Evolutionary conservation across 2,113 vertebrate species (phyloP).

Genomic region (Mobula birostris): DNA sequence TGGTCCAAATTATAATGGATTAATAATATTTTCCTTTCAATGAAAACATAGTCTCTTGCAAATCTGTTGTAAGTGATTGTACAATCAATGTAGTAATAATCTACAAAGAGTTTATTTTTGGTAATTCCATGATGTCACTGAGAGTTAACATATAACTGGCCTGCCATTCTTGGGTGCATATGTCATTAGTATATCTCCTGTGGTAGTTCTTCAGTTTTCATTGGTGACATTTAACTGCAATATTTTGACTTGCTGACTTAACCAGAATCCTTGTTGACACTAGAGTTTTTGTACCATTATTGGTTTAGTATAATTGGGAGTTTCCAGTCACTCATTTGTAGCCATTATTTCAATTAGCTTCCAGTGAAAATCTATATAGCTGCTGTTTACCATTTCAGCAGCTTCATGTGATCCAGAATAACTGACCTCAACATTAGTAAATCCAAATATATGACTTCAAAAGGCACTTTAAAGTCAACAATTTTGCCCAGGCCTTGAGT

Average conservation of each 20-base stretch:
- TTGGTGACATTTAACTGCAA: neutral
- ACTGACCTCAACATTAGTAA: conserved; percentile 20
- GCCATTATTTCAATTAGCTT: conserved; percentile 1
- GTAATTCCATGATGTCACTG: neutral
- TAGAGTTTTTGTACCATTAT: conserved; percentile 19
- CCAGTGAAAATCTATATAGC: neutral
- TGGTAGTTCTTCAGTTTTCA: neutral
- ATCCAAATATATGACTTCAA: neutral
- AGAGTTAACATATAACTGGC: neutral
- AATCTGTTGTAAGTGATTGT: neutral
- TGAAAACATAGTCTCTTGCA: neutral
- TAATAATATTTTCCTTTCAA: conserved; percentile 3
- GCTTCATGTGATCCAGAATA: neutral
- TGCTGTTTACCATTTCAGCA: conserved; percentile 22
- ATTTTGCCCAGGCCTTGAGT: too few species aligned
- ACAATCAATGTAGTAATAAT: neutral
- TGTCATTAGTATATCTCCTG: neutral
- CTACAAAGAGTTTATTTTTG: neutral
- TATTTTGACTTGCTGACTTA: neutral
- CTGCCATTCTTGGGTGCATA: neutral
- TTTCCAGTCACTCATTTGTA: neutral
- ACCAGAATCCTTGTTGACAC: neutral
- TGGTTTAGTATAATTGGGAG: neutral
- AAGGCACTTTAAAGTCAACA: too few species aligned
- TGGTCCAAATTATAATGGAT: neutral